phyloP scores from a whole-genome alignment of 1,140 invertebrate genomes.

The Philopotamus ludificatus region DNA sequence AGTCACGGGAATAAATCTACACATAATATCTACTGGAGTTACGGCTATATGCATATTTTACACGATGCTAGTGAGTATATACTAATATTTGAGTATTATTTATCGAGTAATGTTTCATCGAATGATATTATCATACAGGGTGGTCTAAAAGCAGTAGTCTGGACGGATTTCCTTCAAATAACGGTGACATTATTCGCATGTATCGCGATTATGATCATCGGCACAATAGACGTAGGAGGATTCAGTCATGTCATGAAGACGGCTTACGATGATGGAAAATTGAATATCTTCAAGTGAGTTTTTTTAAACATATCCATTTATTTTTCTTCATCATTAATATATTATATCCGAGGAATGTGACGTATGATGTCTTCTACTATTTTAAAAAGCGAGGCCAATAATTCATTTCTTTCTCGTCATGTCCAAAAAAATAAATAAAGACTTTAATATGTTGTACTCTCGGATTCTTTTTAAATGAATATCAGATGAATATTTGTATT shows the following conservation, averaged over 20 bases:
- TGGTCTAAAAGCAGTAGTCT: conserved; percentile 83
- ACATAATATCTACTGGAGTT: conserved; percentile 70
- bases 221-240: conserved; percentile 66
- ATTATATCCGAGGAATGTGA: no score
- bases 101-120: background rate
- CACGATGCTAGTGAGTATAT: conserved; percentile 69
- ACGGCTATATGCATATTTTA: conserved; percentile 82
- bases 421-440: no score
- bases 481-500: conserved; percentile 44
- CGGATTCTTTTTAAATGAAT: conserved; percentile 46
- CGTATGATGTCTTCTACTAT: no score
- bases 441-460: no score
- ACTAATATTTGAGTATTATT: conserved; percentile 5
- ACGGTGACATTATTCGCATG: conserved; percentile 75
- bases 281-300: conserved; percentile 51
- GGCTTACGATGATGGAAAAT: conserved; percentile 56
- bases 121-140: conserved; percentile 59
- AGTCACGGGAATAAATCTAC: conserved; percentile 75
- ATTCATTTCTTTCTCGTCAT: no score
- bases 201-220: conserved; percentile 66
- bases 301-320: no score
- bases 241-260: conserved; percentile 62
- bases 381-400: no score
- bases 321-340: no score
- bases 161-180: conserved; percentile 84